phyloP scores from a whole-genome alignment of 2,113 vertebrate species.

The Rhea pennata region DNA sequence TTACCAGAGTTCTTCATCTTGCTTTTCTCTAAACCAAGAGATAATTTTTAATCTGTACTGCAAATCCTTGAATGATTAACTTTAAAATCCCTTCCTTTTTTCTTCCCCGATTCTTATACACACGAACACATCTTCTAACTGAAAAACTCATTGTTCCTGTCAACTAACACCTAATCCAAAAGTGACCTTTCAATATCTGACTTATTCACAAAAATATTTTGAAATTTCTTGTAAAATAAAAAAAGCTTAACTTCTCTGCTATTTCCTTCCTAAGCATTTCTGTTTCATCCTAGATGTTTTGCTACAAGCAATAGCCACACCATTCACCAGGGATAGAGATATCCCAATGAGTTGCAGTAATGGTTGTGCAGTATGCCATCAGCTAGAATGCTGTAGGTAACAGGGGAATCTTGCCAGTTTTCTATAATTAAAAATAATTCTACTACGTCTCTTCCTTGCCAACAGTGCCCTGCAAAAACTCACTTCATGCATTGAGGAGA shows the following conservation, averaged over 20 bases:
- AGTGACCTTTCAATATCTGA: not conserved
- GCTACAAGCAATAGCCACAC: not conserved
- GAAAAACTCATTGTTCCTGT: not conserved
- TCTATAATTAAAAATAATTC: not conserved
- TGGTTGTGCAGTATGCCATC: not conserved
- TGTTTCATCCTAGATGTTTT: not conserved
- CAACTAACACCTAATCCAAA: not conserved
- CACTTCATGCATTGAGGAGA: not conserved
- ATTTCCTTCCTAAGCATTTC: not conserved
- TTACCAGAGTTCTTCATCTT: not conserved
- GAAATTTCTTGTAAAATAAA: not conserved
- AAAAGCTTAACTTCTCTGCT: not conserved
- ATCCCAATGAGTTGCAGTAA: not conserved
- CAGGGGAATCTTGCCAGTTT: not conserved
- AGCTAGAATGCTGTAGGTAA: not conserved
- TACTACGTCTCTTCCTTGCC: not conserved
- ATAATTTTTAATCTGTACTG: not conserved
- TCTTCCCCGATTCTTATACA: not conserved
- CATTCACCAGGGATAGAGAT: not conserved
- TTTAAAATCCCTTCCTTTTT: not conserved
- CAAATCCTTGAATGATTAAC: not conserved
- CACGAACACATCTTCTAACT: not conserved
- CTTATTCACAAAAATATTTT: not conserved
- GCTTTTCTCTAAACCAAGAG: not conserved
- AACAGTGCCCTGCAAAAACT: not conserved